These are phyloP conservation scores for Troides oblongomaculatus DNA, from an alignment of 2,888 invertebrate genomes.

Conservation along the genomic window DNA sequence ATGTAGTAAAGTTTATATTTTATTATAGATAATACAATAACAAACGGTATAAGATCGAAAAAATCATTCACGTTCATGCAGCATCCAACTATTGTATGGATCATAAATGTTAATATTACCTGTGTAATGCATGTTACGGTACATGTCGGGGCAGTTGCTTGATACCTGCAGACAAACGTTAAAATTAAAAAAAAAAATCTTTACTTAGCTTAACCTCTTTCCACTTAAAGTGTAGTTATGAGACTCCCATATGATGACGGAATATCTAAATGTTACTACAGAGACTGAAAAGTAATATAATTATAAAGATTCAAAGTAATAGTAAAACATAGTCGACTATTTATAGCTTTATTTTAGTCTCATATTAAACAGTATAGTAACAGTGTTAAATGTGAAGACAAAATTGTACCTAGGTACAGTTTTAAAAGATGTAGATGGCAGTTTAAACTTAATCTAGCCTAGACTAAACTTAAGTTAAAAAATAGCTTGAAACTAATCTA, in stretches of 20 bases:
- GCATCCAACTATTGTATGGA: background rate
- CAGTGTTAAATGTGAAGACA: background rate
- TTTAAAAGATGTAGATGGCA: background rate
- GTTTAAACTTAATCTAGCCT: too few relatives aligned
- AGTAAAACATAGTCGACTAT: too few relatives aligned
- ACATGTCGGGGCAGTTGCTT: slow-evolving; percentile 91
- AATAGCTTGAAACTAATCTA: too few relatives aligned
- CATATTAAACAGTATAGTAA: background rate
- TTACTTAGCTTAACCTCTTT: too few relatives aligned
- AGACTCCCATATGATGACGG: too few relatives aligned
- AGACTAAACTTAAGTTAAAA: too few relatives aligned
- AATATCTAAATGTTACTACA: too few relatives aligned
- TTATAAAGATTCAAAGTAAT: too few relatives aligned
- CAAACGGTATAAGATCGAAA: background rate
- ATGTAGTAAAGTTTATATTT: too few relatives aligned
- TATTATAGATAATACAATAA: background rate
- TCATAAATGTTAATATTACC: slow-evolving; percentile 67
- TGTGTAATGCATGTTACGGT: slow-evolving; percentile 93
- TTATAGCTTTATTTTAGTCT: too few relatives aligned
- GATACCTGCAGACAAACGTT: slow-evolving; percentile 50
- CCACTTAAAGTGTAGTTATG: too few relatives aligned
- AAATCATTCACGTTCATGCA: slow-evolving; percentile 6
- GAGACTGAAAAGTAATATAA: too few relatives aligned
- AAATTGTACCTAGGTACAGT: background rate
- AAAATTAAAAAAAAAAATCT: background rate